These are phyloP conservation scores for Hyposoter didymator DNA, from an alignment of 2,888 invertebrate species.

Conservation along the genomic window DNA sequence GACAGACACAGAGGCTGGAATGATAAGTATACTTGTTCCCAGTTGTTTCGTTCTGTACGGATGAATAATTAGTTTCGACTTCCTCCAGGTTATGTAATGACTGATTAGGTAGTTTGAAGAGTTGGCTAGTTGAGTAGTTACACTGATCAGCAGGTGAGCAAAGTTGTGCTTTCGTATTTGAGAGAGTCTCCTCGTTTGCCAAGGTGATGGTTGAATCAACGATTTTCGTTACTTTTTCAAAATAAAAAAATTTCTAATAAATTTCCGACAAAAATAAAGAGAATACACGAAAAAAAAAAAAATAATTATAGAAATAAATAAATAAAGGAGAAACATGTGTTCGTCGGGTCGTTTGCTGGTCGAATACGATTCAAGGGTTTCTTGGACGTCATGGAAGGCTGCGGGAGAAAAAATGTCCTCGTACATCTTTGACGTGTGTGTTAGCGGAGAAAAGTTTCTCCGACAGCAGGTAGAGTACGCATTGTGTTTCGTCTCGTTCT, in stretches of 20 bases:
- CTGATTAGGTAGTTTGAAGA: neutral
- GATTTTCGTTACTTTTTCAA: neutral
- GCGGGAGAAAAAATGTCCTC: neutral
- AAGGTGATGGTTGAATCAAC: no score
- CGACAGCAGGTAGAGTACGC: constrained; percentile 49
- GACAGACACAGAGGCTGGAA: neutral
- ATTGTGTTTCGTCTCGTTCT: constrained; percentile 48
- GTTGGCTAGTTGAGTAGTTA: neutral
- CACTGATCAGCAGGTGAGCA: neutral
- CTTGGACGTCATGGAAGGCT: constrained; percentile 18
- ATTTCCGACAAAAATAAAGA: neutral
- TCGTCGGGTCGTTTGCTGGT: neutral
- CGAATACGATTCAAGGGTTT: constrained; percentile 1
- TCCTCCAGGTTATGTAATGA: neutral
- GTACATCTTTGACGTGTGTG: constrained; percentile 10
- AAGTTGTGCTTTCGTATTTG: neutral
- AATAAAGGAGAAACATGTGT: neutral
- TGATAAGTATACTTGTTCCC: neutral
- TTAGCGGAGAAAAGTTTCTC: constrained; percentile 31
- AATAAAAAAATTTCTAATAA: neutral
- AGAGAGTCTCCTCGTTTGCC: neutral
- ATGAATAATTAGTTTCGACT: neutral
- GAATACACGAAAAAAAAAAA: neutral
- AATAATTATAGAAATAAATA: no score
- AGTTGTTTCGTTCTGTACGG: neutral